These are phyloP conservation scores for Vulpes ferrilata DNA, from an alignment of 2,113 vertebrate genomes.

Conservation along the genomic window DNA sequence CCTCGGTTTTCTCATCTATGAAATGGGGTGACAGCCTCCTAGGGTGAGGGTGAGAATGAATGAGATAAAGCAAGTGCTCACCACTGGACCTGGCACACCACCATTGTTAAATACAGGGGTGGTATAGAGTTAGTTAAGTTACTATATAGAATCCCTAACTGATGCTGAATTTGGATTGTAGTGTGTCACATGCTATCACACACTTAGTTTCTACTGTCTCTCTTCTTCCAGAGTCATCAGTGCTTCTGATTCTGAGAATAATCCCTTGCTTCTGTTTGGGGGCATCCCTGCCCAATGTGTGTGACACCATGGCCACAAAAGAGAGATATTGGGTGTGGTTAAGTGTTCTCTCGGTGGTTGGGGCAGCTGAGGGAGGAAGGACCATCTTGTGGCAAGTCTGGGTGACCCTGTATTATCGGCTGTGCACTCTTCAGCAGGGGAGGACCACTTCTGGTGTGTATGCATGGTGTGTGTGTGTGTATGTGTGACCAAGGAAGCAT, in stretches of 20 bases:
- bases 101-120: accelerated
- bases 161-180: neutral
- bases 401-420: neutral
- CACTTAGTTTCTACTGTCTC: neutral
- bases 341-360: neutral
- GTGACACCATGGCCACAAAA: accelerated
- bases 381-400: neutral
- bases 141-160: neutral
- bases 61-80: neutral
- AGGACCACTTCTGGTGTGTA: neutral
- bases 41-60: neutral
- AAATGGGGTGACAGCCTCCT: neutral
- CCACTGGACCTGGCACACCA: neutral
- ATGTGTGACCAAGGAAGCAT: neutral
- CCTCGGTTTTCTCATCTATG: neutral
- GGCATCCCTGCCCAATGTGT: neutral
- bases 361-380: neutral
- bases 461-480: neutral
- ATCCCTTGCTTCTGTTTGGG: neutral
- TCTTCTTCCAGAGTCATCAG: neutral
- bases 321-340: neutral
- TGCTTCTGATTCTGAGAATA: neutral
- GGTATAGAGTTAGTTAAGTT: neutral
- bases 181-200: neutral
- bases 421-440: neutral